Conservation (phyloP, 2,888 invertebrate species). For the Leptopilina myrica region DNA sequence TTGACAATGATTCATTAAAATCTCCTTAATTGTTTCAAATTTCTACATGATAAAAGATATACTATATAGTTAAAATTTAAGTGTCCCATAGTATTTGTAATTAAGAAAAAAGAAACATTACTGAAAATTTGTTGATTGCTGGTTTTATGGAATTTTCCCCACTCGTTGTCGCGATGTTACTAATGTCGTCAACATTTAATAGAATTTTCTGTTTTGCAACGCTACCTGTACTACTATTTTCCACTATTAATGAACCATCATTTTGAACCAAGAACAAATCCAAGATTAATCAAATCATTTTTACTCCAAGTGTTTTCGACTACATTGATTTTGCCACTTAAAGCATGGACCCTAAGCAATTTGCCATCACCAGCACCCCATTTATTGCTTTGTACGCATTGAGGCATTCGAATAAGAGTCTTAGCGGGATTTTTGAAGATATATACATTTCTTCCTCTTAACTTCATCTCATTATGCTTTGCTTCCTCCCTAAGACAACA, state of each 20-base stretch:
- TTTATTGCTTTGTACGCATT: no score
- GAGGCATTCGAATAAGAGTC: no score
- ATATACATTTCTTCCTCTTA: no score
- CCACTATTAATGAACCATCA: not conserved
- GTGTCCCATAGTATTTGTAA: not conserved
- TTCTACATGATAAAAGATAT: not conserved
- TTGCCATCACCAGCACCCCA: no score
- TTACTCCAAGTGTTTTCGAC: not conserved
- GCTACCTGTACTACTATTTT: no score
- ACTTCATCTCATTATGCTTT: no score
- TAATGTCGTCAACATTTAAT: no score
- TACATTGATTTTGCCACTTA: not conserved
- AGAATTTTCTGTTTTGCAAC: no score
- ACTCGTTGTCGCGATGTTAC: not conserved
- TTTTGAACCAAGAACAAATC: not conserved
- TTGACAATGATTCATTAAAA: conserved; percentile 40
- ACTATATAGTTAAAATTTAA: not conserved
- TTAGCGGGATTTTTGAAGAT: no score
- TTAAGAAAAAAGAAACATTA: not conserved
- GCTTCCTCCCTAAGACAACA: no score
- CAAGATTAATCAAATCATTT: conserved; percentile 20
- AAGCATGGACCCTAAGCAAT: not conserved
- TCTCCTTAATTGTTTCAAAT: not conserved
- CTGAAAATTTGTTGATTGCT: not conserved
- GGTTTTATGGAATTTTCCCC: not conserved